A percentile compares a stretch with the other conserved stretches of the same genome.
Conservation (phyloP, 2,888 invertebrate species). For the Portevinia maculata region DNA sequence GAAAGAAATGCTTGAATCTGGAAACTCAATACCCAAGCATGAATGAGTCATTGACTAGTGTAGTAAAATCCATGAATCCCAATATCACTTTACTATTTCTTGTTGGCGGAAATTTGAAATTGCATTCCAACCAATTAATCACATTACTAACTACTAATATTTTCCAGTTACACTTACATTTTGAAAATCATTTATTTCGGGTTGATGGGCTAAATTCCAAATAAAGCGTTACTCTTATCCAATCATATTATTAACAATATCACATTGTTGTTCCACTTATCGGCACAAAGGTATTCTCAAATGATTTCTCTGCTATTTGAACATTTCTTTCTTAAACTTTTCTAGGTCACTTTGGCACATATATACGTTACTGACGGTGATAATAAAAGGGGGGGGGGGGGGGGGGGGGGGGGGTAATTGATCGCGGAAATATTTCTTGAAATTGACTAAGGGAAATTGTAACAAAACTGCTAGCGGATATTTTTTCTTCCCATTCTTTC, state of each 20-base stretch:
- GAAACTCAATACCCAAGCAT: slow-evolving; percentile 39
- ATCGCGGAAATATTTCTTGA: slow-evolving; percentile 53
- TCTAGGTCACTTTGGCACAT: slow-evolving; percentile 16
- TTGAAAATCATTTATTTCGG: slow-evolving; percentile 46
- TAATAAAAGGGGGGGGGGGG: slow-evolving; percentile 1
- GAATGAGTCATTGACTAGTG: slow-evolving; percentile 52
- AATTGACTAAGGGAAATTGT: slow-evolving; percentile 40
- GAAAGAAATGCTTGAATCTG: slow-evolving; percentile 43
- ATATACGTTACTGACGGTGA: slow-evolving; percentile 15
- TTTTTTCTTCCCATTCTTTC: background rate
- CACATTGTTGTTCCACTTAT: slow-evolving; percentile 63
- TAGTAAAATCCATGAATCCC: slow-evolving; percentile 8
- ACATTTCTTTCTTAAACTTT: slow-evolving; percentile 21
- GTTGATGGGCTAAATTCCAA: slow-evolving; percentile 51
- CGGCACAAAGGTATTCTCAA: slow-evolving; percentile 31
- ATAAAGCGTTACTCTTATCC: slow-evolving; percentile 54
- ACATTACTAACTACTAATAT: slow-evolving; percentile 27
- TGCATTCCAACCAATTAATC: slow-evolving; percentile 3
- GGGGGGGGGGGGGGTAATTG: slow-evolving; percentile 16
- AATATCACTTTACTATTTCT: background rate
- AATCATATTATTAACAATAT: slow-evolving; percentile 22
- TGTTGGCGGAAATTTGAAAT: slow-evolving; percentile 12
- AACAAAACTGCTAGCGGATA: slow-evolving; percentile 17
- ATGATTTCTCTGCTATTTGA: slow-evolving; percentile 4
- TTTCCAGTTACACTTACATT: slow-evolving; percentile 53